Conservation (phyloP, 2,888 invertebrate species). For the Adelognathus sp. region DNA sequence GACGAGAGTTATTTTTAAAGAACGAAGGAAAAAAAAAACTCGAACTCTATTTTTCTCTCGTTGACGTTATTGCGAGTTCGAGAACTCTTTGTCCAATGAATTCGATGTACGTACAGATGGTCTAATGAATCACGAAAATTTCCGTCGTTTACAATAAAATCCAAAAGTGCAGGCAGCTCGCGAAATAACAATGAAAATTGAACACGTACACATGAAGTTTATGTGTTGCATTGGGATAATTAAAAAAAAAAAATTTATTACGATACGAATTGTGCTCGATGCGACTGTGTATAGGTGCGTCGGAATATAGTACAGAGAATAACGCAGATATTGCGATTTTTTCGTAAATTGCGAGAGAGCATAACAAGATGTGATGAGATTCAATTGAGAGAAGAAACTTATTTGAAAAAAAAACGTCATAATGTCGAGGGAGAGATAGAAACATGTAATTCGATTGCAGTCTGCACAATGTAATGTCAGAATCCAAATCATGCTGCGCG, state of each 20-base stretch:
- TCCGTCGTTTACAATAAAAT: neutral
- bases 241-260: neutral
- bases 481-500: constrained; percentile 33
- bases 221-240: neutral
- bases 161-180: neutral
- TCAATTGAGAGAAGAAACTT: neutral
- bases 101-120: neutral
- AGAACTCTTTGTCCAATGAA: neutral
- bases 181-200: constrained; percentile 6
- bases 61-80: neutral
- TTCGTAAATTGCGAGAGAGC: neutral
- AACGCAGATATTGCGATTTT: constrained; percentile 16
- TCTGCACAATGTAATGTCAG: constrained; percentile 1
- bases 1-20: neutral
- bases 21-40: neutral
- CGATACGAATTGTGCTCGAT: constrained; percentile 37
- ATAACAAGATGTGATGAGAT: constrained; percentile 4
- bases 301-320: constrained; percentile 13
- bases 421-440: constrained; percentile 18
- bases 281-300: constrained; percentile 45
- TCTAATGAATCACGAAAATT: neutral
- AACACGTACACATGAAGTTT: neutral
- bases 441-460: constrained; percentile 23
- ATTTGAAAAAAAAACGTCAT: neutral
- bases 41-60: neutral